These are phyloP conservation scores for Arvicanthis niloticus DNA, from an alignment of 2,113 vertebrate genomes.

Conservation along the genomic window DNA sequence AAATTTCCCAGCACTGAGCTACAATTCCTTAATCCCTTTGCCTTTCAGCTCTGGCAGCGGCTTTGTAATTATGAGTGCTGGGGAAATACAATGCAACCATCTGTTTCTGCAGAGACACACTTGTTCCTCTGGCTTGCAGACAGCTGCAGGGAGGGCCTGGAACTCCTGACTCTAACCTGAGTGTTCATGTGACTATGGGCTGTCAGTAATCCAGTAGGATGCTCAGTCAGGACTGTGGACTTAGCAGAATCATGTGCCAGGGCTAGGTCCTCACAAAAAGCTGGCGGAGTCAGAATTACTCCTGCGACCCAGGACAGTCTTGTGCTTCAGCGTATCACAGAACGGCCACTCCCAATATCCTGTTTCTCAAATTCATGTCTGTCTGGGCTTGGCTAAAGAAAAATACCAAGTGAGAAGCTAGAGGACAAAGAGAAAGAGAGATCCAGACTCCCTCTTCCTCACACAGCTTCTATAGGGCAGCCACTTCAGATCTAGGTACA, in stretches of 20 bases:
- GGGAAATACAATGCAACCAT: not conserved
- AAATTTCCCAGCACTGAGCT: not conserved
- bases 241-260: not conserved
- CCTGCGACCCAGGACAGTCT: not conserved
- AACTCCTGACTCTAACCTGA: not conserved
- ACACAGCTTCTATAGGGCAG: not conserved
- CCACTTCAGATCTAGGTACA: not conserved
- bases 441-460: not conserved
- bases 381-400: not conserved
- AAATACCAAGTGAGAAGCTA: not conserved
- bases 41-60: not conserved
- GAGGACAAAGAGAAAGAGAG: not conserved
- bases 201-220: not conserved
- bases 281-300: not conserved
- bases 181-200: not conserved
- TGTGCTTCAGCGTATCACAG: not conserved
- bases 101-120: not conserved
- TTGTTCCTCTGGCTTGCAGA: conserved; percentile 6
- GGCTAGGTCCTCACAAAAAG: not conserved
- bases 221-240: not conserved
- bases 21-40: not conserved
- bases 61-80: not conserved
- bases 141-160: not conserved
- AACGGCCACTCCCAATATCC: not conserved
- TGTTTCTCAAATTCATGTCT: not conserved